phyloP scores from a whole-genome alignment of 1,140 invertebrate genomes.

The Drosophila saltans region DNA sequence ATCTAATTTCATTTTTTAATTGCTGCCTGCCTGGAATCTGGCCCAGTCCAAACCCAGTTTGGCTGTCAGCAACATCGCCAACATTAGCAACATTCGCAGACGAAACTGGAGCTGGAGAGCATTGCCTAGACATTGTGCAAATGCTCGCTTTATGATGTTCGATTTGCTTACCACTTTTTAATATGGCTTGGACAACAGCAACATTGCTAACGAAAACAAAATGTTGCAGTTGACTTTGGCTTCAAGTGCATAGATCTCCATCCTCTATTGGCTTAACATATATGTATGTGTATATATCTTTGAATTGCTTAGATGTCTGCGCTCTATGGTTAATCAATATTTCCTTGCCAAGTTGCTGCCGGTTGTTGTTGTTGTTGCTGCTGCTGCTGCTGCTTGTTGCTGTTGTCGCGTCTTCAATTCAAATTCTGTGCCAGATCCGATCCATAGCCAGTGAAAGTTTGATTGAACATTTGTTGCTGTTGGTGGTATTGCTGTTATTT shows the following conservation, averaged over 20 bases:
- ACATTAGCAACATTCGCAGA: too few relatives aligned
- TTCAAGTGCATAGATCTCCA: neutral
- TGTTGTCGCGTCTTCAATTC: constrained; percentile 49
- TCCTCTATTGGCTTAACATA: constrained; percentile 23
- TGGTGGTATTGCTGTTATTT: neutral
- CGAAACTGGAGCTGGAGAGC: constrained; percentile 27
- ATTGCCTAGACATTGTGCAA: neutral
- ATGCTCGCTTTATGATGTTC: neutral
- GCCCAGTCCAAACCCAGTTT: constrained; percentile 26
- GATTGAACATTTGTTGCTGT: constrained; percentile 43
- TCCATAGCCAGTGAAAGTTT: constrained; percentile 71
- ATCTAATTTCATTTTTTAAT: constrained; percentile 80
- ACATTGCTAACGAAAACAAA: neutral
- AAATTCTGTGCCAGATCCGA: constrained; percentile 46
- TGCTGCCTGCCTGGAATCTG: constrained; percentile 46
- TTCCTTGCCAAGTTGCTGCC: constrained; percentile 30
- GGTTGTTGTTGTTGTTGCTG: constrained; percentile 32
- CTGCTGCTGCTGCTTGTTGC: constrained; percentile 24
- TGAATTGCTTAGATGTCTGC: constrained; percentile 2
- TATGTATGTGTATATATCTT: constrained; percentile 1
- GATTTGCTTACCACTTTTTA: too few relatives aligned
- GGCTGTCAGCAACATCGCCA: neutral
- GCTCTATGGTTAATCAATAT: constrained; percentile 28
- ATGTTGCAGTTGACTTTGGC: neutral
- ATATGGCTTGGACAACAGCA: too few relatives aligned